Percentiles rank a stretch among this genome's conserved stretches.
phyloP scores from a whole-genome alignment of 2,797 vertebrate species.

The Falco berigora region DNA sequence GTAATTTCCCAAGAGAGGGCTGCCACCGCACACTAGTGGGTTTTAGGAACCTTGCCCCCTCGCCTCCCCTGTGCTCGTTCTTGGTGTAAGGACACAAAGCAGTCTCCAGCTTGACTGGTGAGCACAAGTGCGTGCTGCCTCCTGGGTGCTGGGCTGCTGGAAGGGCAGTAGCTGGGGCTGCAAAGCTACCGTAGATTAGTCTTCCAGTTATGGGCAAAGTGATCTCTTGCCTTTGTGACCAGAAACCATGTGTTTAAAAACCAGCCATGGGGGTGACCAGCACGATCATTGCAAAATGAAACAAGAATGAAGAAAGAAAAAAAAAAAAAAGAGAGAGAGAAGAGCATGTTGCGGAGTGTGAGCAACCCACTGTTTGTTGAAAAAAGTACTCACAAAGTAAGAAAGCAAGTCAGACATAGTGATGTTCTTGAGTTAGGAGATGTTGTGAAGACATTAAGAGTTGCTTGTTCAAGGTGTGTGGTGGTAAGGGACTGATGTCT shows the following conservation, averaged over 20 bases:
- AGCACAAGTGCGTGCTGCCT: accelerated
- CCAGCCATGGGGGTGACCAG: not conserved
- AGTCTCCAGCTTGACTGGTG: not conserved
- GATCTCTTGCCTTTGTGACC: not conserved
- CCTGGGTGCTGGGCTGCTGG: accelerated
- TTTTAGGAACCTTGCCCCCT: not conserved
- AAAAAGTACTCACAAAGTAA: not conserved
- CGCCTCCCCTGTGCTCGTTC: accelerated
- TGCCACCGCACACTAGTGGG: not conserved
- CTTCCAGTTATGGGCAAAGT: not conserved
- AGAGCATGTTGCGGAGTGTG: not conserved
- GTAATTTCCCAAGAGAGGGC: not conserved
- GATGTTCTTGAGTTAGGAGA: not conserved
- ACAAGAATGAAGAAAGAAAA: not conserved
- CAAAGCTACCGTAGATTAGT: not conserved
- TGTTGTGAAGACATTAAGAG: not conserved
- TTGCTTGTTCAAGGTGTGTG: not conserved
- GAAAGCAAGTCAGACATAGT: not conserved
- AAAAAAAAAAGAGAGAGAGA: not conserved
- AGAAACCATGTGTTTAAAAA: not conserved
- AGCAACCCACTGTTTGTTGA: not conserved
- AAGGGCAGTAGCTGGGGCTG: not conserved
- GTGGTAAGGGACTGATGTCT: not conserved
- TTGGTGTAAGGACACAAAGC: not conserved
- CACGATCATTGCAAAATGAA: not conserved